These are phyloP conservation scores for Phthorimaea operculella DNA, from an alignment of 1,140 invertebrate species.

Conservation along the genomic window DNA sequence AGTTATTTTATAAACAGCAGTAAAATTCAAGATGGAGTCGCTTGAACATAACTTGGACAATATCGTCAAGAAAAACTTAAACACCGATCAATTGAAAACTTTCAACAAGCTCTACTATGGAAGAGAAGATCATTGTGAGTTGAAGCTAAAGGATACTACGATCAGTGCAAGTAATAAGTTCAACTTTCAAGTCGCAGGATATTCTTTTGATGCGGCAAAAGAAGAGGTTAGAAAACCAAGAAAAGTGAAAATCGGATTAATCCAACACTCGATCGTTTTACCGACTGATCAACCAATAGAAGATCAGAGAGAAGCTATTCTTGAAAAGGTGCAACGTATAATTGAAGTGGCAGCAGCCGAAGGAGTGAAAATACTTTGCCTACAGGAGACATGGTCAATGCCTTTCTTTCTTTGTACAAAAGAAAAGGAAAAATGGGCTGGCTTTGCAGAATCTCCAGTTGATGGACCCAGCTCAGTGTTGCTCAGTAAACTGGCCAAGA, in stretches of 20 bases:
- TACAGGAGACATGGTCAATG: conserved; percentile 99
- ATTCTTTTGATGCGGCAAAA: conserved; percentile 71
- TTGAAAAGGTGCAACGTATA: conserved; percentile 80
- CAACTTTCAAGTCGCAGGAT: conserved; percentile 83
- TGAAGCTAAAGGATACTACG: conserved; percentile 35
- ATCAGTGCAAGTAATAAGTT: conserved; percentile 39
- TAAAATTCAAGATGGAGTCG: conserved; percentile 28
- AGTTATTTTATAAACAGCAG: not conserved
- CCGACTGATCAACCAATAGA: conserved; percentile 79
- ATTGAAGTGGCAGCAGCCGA: conserved; percentile 84
- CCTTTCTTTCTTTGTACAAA: conserved; percentile 98
- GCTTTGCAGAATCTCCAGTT: conserved; percentile 94
- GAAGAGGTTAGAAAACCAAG: conserved; percentile 76
- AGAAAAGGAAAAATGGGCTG: conserved; percentile 94
- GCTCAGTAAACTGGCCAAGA: conserved; percentile 80
- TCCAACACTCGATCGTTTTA: conserved; percentile 90
- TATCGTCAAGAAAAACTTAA: conserved; percentile 46
- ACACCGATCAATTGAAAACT: conserved; percentile 73
- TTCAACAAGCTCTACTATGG: conserved; percentile 85
- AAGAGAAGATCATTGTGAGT: conserved; percentile 42
- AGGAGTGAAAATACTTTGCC: conserved; percentile 90
- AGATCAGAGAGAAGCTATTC: conserved; percentile 84
- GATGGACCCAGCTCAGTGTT: conserved; percentile 86
- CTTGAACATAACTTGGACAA: conserved; percentile 26
- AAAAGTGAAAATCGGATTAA: conserved; percentile 82